phyloP scores from a whole-genome alignment of 2,113 vertebrate genomes.

The Gambusia holbrooki region DNA sequence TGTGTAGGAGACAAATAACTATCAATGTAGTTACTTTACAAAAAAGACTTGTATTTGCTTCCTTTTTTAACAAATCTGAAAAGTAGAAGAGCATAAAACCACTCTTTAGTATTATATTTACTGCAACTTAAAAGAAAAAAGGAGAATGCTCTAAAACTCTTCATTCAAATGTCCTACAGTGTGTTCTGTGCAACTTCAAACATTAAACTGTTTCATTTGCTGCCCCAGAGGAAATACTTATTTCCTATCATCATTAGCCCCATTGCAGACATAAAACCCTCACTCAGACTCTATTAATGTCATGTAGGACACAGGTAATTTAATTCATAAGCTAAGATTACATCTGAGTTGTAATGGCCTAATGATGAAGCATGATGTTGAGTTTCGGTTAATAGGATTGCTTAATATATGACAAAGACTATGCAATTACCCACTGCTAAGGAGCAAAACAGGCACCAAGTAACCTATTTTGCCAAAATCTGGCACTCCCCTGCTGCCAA shows the following conservation, averaged over 20 bases:
- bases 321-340: conserved; percentile 75
- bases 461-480: conserved; percentile 28
- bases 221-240: conserved; percentile 55
- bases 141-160: not conserved
- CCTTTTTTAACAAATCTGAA: not conserved
- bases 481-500: not conserved
- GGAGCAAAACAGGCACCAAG: conserved; percentile 34
- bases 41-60: not conserved
- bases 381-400: conserved; percentile 69
- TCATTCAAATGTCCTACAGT: conserved; percentile 18
- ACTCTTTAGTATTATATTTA: too few species aligned
- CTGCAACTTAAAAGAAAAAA: too few species aligned
- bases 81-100: not conserved
- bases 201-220: conserved; percentile 52
- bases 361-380: conserved; percentile 77
- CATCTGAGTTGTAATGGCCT: conserved; percentile 65
- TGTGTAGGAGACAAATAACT: conserved; percentile 9
- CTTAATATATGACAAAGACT: conserved; percentile 61
- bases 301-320: conserved; percentile 77
- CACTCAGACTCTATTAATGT: conserved; percentile 71
- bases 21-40: not conserved
- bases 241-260: conserved; percentile 50
- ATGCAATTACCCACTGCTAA: conserved; percentile 40
- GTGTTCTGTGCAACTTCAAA: conserved; percentile 38
- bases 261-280: conserved; percentile 48